These are phyloP conservation scores for Aldabrachelys gigantea DNA, from an alignment of 2,113 vertebrate genomes.

Conservation along the genomic window DNA sequence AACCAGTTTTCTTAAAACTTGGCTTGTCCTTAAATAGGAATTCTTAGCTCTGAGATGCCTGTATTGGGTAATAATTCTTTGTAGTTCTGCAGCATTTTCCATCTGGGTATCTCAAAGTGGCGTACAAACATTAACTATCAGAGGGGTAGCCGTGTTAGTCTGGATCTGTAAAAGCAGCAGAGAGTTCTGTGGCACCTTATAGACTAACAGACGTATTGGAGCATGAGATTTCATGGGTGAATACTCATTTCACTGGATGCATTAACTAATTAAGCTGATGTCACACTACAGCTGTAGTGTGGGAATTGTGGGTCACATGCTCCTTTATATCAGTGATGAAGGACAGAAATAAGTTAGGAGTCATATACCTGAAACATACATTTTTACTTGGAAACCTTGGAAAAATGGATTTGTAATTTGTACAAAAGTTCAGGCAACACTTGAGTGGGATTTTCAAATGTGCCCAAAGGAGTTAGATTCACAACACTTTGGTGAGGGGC, in stretches of 20 bases:
- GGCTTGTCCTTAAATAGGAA: fast-evolving
- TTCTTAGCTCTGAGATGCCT: fast-evolving
- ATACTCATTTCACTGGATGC: no score
- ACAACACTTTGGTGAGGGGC: fast-evolving
- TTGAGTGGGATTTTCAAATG: fast-evolving
- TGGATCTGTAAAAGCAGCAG: no score
- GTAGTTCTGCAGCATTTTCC: neutral
- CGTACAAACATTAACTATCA: neutral
- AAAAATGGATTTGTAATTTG: neutral
- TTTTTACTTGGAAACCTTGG: slow-evolving; percentile 17
- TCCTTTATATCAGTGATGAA: neutral
- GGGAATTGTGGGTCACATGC: neutral
- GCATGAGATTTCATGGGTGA: no score
- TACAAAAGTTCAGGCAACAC: neutral
- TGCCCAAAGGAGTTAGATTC: neutral
- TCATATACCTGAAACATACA: neutral
- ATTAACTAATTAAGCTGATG: neutral
- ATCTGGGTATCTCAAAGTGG: neutral
- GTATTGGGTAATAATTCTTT: neutral
- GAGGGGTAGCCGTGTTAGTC: no score
- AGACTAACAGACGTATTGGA: no score
- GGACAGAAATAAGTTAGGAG: neutral
- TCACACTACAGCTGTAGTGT: neutral
- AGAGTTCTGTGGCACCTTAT: no score
- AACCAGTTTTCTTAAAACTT: neutral